Percentiles rank a stretch among this genome's conserved stretches.
Evolutionary conservation across 1,140 invertebrate species (phyloP).

Genomic region (Acarapis woodi): DNA sequence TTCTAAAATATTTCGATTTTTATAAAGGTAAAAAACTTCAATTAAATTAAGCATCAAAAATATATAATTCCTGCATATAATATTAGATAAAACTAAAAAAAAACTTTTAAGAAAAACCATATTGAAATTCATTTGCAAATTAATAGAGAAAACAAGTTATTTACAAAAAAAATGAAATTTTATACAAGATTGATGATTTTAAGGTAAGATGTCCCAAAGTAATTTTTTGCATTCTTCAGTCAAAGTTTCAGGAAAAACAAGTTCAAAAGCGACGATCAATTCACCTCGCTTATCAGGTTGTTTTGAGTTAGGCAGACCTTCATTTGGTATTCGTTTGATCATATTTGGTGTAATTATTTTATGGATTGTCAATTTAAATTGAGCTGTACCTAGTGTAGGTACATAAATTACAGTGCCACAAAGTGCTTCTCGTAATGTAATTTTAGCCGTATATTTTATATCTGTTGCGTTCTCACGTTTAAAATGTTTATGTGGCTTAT

Average conservation of each 20-base stretch:
- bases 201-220: constrained; percentile 52
- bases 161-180: background rate
- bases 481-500: constrained; percentile 83
- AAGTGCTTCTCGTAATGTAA: constrained; percentile 63
- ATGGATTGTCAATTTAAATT: constrained; percentile 39
- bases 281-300: constrained; percentile 68
- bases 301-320: constrained; percentile 82
- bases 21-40: no score
- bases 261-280: constrained; percentile 80
- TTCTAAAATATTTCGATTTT: no score
- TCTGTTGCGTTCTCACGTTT: constrained; percentile 86
- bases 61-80: no score
- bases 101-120: no score
- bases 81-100: no score
- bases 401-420: constrained; percentile 65
- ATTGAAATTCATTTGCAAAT: no score
- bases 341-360: constrained; percentile 62
- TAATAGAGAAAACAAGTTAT: no score
- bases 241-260: constrained; percentile 72
- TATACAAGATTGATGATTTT: background rate
- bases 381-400: constrained; percentile 63
- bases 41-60: no score
- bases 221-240: constrained; percentile 56
- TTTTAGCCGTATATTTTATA: constrained; percentile 60
- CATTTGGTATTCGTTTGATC: constrained; percentile 58